Conservation (phyloP, 2,797 vertebrate species). For the Aeoliscus strigatus region DNA sequence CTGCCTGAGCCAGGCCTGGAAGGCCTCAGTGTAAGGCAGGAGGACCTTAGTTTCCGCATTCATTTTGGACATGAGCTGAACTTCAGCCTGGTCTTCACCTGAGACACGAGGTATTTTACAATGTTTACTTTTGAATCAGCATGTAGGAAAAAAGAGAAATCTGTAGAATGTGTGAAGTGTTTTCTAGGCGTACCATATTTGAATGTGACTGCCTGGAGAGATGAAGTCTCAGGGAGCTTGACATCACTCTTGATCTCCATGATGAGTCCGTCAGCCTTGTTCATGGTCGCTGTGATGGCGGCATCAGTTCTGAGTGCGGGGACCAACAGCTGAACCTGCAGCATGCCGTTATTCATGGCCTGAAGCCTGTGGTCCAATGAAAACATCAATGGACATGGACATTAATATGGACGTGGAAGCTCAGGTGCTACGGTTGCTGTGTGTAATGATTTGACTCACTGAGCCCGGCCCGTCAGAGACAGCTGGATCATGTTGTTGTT, state of each 20-base stretch:
- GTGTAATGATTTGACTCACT: constrained; percentile 81
- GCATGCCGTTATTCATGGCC: constrained; percentile 66
- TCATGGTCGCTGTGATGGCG: constrained; percentile 71
- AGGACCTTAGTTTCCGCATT: constrained; percentile 75
- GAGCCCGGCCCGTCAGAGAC: constrained; percentile 77
- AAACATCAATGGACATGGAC: background rate
- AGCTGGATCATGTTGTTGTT: constrained; percentile 84
- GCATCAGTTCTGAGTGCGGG: constrained; percentile 79
- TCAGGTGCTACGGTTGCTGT: no score
- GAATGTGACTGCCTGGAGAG: constrained; percentile 77
- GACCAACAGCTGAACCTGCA: constrained; percentile 77
- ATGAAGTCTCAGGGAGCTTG: constrained; percentile 69
- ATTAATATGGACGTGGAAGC: no score
- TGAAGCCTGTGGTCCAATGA: constrained; percentile 65
- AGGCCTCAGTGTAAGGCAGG: constrained; percentile 52
- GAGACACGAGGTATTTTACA: constrained; percentile 31
- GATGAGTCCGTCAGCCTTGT: constrained; percentile 58
- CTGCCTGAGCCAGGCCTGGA: constrained; percentile 58
- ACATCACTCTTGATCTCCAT: constrained; percentile 81
- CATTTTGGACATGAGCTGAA: constrained; percentile 80
- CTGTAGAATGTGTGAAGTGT: constrained; percentile 1
- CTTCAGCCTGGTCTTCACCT: constrained; percentile 82
- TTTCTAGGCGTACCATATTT: constrained; percentile 75
- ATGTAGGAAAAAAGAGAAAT: background rate
- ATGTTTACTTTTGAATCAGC: constrained; percentile 2